These are phyloP conservation scores for Helicoverpa zea DNA, from an alignment of 1,140 invertebrate genomes.

Conservation along the genomic window DNA sequence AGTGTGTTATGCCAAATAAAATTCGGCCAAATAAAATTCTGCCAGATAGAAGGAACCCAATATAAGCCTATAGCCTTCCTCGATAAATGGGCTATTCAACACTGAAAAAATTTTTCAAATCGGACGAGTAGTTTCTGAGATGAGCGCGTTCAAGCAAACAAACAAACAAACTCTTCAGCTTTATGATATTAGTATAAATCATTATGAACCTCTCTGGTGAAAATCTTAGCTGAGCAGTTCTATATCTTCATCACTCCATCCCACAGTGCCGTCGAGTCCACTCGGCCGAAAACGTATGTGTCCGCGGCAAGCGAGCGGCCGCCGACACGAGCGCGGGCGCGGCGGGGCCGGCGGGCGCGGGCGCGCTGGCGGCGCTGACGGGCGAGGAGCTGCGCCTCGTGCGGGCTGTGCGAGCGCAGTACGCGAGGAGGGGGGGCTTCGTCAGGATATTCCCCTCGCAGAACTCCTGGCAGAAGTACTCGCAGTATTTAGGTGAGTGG, in stretches of 20 bases:
- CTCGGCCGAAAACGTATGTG: slow-evolving; percentile 89
- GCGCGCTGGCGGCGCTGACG: slow-evolving; percentile 85
- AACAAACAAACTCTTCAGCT: no score
- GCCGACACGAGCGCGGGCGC: slow-evolving; percentile 69
- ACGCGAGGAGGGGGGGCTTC: slow-evolving; percentile 94
- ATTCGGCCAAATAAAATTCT: no score
- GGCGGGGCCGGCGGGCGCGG: slow-evolving; percentile 60
- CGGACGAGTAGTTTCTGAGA: no score
- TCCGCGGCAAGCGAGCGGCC: slow-evolving; percentile 73
- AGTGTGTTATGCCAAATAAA: no score
- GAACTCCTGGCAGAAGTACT: slow-evolving; percentile 94
- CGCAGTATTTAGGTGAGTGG: slow-evolving; percentile 89
- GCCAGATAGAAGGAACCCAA: no score
- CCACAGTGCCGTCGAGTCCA: slow-evolving; percentile 89
- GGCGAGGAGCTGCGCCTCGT: slow-evolving; percentile 94
- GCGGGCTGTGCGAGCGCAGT: slow-evolving; percentile 93
- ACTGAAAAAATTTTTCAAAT: no score
- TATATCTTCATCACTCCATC: neutral
- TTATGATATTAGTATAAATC: no score
- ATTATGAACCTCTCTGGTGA: no score
- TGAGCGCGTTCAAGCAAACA: no score
- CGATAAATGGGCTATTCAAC: no score
- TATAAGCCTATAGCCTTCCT: no score
- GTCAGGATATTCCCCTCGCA: slow-evolving; percentile 96
- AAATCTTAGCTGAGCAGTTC: neutral